phyloP scores from a whole-genome alignment of 1,140 invertebrate species.

The Megalonaias nervosa region DNA sequence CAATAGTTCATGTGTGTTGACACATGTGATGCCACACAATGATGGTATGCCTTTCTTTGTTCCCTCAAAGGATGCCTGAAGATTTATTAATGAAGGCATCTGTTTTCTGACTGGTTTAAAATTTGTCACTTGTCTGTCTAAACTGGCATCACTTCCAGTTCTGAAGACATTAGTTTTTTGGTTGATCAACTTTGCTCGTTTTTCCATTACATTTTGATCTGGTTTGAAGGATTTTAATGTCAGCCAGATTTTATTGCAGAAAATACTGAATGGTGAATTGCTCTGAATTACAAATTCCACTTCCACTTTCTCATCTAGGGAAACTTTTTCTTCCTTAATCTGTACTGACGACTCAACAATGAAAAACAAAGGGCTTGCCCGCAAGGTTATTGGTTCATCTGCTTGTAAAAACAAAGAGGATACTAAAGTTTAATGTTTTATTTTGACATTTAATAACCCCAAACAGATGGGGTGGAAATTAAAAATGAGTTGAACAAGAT shows the following conservation, averaged over 20 bases:
- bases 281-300: constrained; percentile 76
- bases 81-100: constrained; percentile 73
- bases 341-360: constrained; percentile 6
- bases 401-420: not conserved
- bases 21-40: constrained; percentile 66
- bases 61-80: constrained; percentile 82
- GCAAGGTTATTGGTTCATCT: constrained; percentile 12
- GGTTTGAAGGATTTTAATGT: constrained; percentile 30
- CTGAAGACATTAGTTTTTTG: constrained; percentile 40
- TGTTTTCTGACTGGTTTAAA: constrained; percentile 42
- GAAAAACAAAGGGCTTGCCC: constrained; percentile 12
- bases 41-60: constrained; percentile 79
- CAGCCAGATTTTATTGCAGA: constrained; percentile 46
- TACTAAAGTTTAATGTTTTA: not conserved
- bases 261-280: constrained; percentile 72
- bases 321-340: constrained; percentile 54
- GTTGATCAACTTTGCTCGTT: constrained; percentile 59
- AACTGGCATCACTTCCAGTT: constrained; percentile 45
- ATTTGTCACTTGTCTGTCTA: constrained; percentile 48
- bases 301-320: constrained; percentile 76
- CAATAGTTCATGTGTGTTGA: constrained; percentile 62
- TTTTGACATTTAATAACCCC: not conserved
- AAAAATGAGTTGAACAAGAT: not conserved
- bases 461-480: not conserved
- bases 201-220: not conserved